Conservation (phyloP, 35 echinoderm and acorn worm genomes). For the Acanthaster planci region DNA sequence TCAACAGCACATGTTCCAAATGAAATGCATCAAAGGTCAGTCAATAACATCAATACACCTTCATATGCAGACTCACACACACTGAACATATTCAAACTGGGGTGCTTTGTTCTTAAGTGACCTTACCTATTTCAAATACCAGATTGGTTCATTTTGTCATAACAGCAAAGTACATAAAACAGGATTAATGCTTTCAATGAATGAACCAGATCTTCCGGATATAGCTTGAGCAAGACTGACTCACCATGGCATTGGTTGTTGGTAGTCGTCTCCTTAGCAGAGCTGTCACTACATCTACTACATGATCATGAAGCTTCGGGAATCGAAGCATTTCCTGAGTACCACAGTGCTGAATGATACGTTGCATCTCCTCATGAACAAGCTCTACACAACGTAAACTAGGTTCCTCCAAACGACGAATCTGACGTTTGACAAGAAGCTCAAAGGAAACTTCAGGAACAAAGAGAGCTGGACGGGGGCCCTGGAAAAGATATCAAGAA, state of each 20-base stretch:
- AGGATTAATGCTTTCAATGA: too few relatives aligned
- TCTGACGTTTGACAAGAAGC: conserved; percentile 92
- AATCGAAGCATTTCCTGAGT: conserved; percentile 92
- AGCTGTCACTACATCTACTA: conserved; percentile 83
- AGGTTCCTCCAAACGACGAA: conserved; percentile 89
- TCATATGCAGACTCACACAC: too few relatives aligned
- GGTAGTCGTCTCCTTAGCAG: conserved; percentile 75
- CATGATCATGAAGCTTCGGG: conserved; percentile 86
- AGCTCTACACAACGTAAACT: conserved; percentile 93
- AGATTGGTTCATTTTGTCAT: too few relatives aligned
- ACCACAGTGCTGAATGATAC: conserved; percentile 94
- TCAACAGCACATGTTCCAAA: too few relatives aligned
- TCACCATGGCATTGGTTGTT: conserved; percentile 94
- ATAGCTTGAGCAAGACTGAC: background rate
- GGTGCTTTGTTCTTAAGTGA: too few relatives aligned
- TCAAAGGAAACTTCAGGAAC: conserved; percentile 98
- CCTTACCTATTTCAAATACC: too few relatives aligned
- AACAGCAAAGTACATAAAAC: too few relatives aligned
- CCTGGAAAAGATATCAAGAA: conserved; percentile 50
- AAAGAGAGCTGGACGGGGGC: conserved; percentile 96
- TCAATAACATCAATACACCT: too few relatives aligned
- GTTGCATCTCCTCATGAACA: conserved; percentile 98
- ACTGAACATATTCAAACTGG: too few relatives aligned
- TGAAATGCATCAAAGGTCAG: too few relatives aligned
- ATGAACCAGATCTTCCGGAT: too few relatives aligned